phyloP scores from a whole-genome alignment of 1,140 invertebrate species.

The Orius laevigatus region DNA sequence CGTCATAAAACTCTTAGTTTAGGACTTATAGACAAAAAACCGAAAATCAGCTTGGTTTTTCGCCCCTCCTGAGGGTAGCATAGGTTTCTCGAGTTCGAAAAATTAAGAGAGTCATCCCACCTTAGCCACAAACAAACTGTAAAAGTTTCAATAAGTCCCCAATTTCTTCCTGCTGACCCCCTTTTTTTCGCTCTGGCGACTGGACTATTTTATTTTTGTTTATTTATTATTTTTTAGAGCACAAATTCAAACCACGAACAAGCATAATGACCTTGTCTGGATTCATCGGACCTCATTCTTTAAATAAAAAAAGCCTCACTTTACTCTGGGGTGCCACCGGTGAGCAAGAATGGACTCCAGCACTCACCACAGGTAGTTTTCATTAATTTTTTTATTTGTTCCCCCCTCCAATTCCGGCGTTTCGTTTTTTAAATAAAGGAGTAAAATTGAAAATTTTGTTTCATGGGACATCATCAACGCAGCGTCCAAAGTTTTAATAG shows the following conservation, averaged over 20 bases:
- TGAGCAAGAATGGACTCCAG: conserved; percentile 90
- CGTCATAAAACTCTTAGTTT: too few relatives aligned
- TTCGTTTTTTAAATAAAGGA: conserved; percentile 5
- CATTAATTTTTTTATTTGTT: conserved; percentile 4
- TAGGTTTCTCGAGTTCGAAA: too few relatives aligned
- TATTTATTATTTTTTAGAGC: conserved; percentile 1
- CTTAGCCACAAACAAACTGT: too few relatives aligned
- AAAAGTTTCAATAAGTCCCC: not conserved
- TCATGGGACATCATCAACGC: conserved; percentile 17
- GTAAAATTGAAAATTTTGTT: conserved; percentile 11
- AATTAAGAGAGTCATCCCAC: too few relatives aligned
- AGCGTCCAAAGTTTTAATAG: conserved; percentile 37
- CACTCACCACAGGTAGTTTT: conserved; percentile 66
- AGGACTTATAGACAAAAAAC: too few relatives aligned
- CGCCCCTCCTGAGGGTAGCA: too few relatives aligned
- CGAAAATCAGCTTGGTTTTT: too few relatives aligned
- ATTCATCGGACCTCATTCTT: conserved; percentile 1
- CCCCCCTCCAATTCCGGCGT: too few relatives aligned
- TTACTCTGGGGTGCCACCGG: conserved; percentile 79
- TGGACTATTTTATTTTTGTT: conserved; percentile 4
- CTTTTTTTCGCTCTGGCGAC: too few relatives aligned
- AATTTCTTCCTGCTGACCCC: too few relatives aligned
- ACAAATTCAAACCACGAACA: conserved; percentile 5
- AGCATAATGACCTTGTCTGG: conserved; percentile 12
- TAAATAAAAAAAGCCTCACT: conserved; percentile 34